Base-by-base conservation (phyloP, 1,140 invertebrate species). In the Euwallacea fornicatus region DNA sequence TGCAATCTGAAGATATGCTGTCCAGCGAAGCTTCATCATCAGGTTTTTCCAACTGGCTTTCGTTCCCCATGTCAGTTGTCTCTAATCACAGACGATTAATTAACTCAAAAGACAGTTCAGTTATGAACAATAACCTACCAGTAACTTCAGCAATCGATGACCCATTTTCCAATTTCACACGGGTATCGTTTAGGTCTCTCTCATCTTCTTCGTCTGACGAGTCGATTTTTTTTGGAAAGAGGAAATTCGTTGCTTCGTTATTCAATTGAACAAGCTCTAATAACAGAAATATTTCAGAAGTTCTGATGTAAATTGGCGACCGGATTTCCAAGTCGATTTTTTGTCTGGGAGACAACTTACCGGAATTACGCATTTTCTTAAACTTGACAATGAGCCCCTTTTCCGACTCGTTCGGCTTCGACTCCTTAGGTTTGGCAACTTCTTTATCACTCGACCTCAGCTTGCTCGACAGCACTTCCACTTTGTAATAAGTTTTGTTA, bases 201-300 rank as follows among this genome's bases (percentile, higher is more conserved):
- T 83, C 83, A 47, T 81, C 80, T 41, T 78, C 77, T 33, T 79
- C 78, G 66, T 84, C 87, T 0, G 84, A 84, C 10, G 88, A 86
- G 21, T 88, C 74, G 33, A 69, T 86, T 42, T 87, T 85, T 70
- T 86, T 87, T 0, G 90, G 88, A 78, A 94, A 94, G 88, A 94
- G 90, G 78, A 93, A 94, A 60, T 90, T 92, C 74, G 93, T 91
- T 0, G 91, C 92, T 79, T 94, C 91, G 69, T 92, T 89, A 68
- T 91, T 93, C 0, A 94, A 78, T 15, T 90, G 83, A 0, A 88
- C 88, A 15, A 93, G 75, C 80, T 93, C 91, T 71, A 42, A 59
- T 64, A 64, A 56, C 11, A 61, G 21, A 63, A 15, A 47, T 60
- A 60, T 60, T 7, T 42, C 58, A 33, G 42, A 60, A 8, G 42